Evolutionary conservation across 30 jellyfish, hydroid and myxozoan genomes (phyloP), one percentile per base, ranked within the genome.

Genomic region (Hydractinia echinata): DNA sequence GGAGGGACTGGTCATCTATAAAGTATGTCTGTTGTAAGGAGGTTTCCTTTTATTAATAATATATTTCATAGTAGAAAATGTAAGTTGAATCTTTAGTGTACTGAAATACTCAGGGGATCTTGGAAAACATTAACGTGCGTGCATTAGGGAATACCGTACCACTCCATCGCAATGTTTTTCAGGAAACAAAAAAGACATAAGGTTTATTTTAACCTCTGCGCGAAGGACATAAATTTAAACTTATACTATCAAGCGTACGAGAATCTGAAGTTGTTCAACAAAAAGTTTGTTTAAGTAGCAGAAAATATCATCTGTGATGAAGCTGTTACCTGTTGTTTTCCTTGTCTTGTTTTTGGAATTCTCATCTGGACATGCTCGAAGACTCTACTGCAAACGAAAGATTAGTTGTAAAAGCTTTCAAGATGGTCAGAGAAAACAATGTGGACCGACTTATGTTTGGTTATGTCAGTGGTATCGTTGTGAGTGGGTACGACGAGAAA

Each of bases 391-490:
- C 18, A 64, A 64, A 6, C 74, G 74, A 0, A 64, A 64, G 39
- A n/a, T 0, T 64, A 44, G 39, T 6, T 64, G 74, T 51, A 64
- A 64, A 64, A 13, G 9, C 9, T 7, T 64, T 13, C 74, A 64
- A 51, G 51, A 13, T 64, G 74, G 74, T n/a, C 19, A 44, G 8
- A 64, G 18, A 64, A 64, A 7, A 64, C 74, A 64, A n/a, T 64
- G 74, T 64, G 74, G 74, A 7, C 74, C 74, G 39, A 64, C 74
- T 7, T 64, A 1, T 51, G 51, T n/a, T 7, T 64, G 74, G 74
- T n/a, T 51, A 6, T 64, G 74, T 64, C 74, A 64, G 16, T 64
- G 74, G 74, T 64, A 64, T 64, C 51, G 74, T 0, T 64, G 74
- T 64, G 51, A 51, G 18, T 64, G 74, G 74, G 6, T 64, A 7